Base-by-base conservation (phyloP, 2,797 vertebrate species). In the Sebastes kiyomatsui region DNA sequence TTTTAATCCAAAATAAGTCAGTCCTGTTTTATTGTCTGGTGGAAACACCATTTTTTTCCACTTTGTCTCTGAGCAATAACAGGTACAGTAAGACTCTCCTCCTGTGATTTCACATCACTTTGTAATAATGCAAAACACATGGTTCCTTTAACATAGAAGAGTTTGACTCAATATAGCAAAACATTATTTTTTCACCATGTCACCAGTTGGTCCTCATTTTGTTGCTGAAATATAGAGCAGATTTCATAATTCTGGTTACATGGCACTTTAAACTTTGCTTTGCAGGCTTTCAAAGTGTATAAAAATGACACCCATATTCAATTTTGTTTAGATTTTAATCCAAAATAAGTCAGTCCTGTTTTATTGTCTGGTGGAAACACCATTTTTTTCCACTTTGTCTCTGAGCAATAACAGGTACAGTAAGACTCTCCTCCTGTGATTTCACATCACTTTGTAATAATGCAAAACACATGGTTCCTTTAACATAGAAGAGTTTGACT, bases 331-430 rank as follows among this genome's bases (percentile, higher is more conserved):
- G 23, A 6, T n/a, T 46, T 23, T 4, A 9, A 25, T 64, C 30
- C 6, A 22, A 2, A 33, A 6, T 42, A 20, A 32, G 25, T 5
- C 46, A 13, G 9, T 14, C 18, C 7, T 35, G 0, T 35, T 35
- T 35, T 35, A 35, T 35, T 35, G 9, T 9, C n/a, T n/a, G n/a
- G n/a, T n/a, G n/a, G n/a, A n/a, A n/a, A n/a, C n/a, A n/a, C n/a
- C n/a, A n/a, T n/a, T n/a, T n/a, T n/a, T n/a, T n/a, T n/a, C n/a
- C n/a, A n/a, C n/a, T n/a, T 85, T 97, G 77, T 95, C 95, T 1
- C 90, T 97, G 85, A 94, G 93, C 78, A 96, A 95, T 74, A 97
- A 97, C 94, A 95, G 95, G 96, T 96, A 91, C n/a, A 88, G 77
- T n/a, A n/a, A 60, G 35, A 38, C 28, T 72, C 52, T 61, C 4